These are phyloP conservation scores for Hippoglossus hippoglossus DNA, from an alignment of 2,797 vertebrate genomes.

Conservation along the genomic window DNA sequence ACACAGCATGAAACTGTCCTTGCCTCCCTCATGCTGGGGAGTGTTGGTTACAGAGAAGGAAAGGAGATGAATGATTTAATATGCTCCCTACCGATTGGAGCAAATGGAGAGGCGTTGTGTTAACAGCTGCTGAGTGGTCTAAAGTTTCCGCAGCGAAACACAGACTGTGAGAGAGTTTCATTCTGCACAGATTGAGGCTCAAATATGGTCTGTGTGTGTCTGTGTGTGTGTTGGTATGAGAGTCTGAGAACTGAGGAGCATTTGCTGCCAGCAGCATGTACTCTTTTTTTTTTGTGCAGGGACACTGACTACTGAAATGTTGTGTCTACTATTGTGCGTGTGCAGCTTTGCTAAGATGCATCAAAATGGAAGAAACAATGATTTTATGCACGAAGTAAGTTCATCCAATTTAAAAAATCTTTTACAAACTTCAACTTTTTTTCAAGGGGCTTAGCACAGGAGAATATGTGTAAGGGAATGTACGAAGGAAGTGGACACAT, in stretches of 20 bases:
- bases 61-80: conserved; percentile 15
- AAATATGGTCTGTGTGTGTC: not conserved
- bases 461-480: too few species aligned
- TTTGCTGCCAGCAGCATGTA: too few species aligned
- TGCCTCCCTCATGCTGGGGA: not conserved
- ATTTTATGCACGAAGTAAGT: too few species aligned
- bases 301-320: not conserved
- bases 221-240: not conserved
- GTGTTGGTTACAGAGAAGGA: conserved; percentile 1
- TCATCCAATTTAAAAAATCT: too few species aligned
- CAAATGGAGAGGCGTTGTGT: conserved; percentile 48
- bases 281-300: not conserved
- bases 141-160: conserved; percentile 39
- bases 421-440: too few species aligned
- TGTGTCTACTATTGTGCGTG: not conserved
- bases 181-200: conserved; percentile 1
- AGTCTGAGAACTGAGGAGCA: too few species aligned
- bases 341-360: not conserved
- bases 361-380: too few species aligned
- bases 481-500: too few species aligned
- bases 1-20: not conserved
- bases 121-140: conserved; percentile 62
- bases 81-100: conserved; percentile 55
- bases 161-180: conserved; percentile 10
- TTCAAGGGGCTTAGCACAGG: too few species aligned